Evolutionary conservation across 2,113 vertebrate species (phyloP), one percentile per base, ranked within the genome.

Genomic region (Egretta garzetta): DNA sequence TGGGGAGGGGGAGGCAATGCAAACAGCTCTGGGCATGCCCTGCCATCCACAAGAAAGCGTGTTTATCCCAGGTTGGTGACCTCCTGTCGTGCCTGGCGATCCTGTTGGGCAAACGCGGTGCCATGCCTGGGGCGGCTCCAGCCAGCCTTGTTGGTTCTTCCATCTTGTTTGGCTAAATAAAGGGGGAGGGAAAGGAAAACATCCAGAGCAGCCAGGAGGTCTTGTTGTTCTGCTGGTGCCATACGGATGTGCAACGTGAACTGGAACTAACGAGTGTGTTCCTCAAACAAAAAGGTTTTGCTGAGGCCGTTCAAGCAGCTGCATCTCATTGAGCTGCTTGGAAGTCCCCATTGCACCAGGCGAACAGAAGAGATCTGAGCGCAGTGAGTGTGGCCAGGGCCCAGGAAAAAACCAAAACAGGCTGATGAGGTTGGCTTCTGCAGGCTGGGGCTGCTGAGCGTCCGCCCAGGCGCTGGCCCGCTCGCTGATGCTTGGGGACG

Each of bases 401-500:
- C 30, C 28, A 56, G 56, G 6, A 10, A 39, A 53, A 41, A 56
- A 66, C 14, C 41, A 43, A 43, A 43, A 4, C 22, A 26, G 27
- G n/a, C 41, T 43, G 16, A 12, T 39, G 21, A 58, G 15, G 13
- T 33, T 83, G 62, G 14, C 12, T 58, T 62, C 9, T 39, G 41
- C 59, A 5, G 0, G 0, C 20, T 56, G 79, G 18, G 30, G 21
- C 7, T 2, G 8, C 45, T 18, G 15, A 28, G 47, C 23, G 17
- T 52, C 55, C 2, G 1, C 64, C n/a, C 8, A 5, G 66, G 59
- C 27, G 35, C 52, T 0, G 2, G 63, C 64, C 33, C 4, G 10
- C 8, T 0, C 4, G 10, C 8, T 0, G 0, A 3, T 30, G 49
- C n/a, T 41, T 45, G 32, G 39, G 73, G 91, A 22, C 19, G 3